Evolutionary conservation across 2,797 vertebrate genomes (phyloP), one percentile per base, ranked within the genome.

Genomic region (Argyrosomus regius): DNA sequence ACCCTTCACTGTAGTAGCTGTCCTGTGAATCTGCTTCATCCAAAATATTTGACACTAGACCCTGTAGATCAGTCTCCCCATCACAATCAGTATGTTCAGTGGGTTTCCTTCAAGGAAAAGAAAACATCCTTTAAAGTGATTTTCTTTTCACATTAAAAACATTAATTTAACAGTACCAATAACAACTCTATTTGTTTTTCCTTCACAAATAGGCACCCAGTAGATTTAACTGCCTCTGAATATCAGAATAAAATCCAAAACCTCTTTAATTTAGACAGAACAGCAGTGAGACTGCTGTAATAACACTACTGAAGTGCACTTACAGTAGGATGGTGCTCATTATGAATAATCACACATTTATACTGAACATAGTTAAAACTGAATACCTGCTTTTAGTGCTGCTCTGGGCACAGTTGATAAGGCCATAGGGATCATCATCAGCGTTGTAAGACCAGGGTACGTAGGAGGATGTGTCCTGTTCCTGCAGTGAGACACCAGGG

Each of bases 21-120:
- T 97, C 96, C 20, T 92, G 83, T 72, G 96, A 95, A 74, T 97
- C 96, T 85, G 94, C 93, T 74, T 98, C 98, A 83, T 97, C 97
- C 90, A 99, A 93, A 92, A 98, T 98, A 88, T 96, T 95, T 83
- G 97, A 97, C 77, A 99, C 97, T 10, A 99, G 95, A 79, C 96
- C 96, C 88, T 97, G 96, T 11, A 99, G 94, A 91, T 98, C 97
- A 82, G 94, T 92, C 91, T 98, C 97, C 88, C 95, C 96, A 70
- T 96, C 97, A 94, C 93, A 95, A 75, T 96, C 96, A 68, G 86
- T 93, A 86, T 89, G 91, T 90, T 97, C 96, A 13, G 85, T 79
- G 26, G 92, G 91, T 92, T 95, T 94, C 91, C 97, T 99, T 91
- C 41, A 90, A 89, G 16, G 24, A 59, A 83, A 71, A 75, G 20